Conservation (phyloP, 2,888 invertebrate genomes). For the Eugnorisma glareosa region DNA sequence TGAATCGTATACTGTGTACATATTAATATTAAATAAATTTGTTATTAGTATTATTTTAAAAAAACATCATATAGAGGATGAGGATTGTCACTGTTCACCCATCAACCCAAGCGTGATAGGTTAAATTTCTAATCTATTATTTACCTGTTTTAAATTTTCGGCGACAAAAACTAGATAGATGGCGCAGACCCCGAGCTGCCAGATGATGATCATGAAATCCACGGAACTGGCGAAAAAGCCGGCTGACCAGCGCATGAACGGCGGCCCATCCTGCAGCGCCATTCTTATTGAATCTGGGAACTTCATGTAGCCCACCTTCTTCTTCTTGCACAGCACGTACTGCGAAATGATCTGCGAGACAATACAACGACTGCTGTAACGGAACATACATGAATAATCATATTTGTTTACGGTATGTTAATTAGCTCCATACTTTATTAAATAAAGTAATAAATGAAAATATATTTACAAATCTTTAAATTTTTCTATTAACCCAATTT, state of each 20-base stretch:
- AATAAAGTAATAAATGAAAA: no score
- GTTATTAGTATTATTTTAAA: no score
- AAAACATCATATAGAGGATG: no score
- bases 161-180: conserved; percentile 96
- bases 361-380: neutral
- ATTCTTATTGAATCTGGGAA: conserved; percentile 94
- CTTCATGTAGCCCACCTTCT: conserved; percentile 91
- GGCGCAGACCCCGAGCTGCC: conserved; percentile 97
- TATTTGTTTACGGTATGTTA: no score
- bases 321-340: conserved; percentile 89
- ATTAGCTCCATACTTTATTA: no score
- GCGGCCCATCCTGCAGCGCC: conserved; percentile 93
- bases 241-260: conserved; percentile 85
- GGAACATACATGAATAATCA: no score
- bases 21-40: no score
- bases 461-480: no score
- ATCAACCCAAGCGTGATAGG: no score
- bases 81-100: no score
- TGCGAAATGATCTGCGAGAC: conserved; percentile 88
- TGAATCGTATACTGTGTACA: no score
- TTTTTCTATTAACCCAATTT: no score
- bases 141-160: conserved; percentile 91
- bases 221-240: conserved; percentile 87
- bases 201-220: conserved; percentile 92
- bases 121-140: neutral